phyloP scores from a whole-genome alignment of 2,888 invertebrate genomes.

The Nemurella pictetii region DNA sequence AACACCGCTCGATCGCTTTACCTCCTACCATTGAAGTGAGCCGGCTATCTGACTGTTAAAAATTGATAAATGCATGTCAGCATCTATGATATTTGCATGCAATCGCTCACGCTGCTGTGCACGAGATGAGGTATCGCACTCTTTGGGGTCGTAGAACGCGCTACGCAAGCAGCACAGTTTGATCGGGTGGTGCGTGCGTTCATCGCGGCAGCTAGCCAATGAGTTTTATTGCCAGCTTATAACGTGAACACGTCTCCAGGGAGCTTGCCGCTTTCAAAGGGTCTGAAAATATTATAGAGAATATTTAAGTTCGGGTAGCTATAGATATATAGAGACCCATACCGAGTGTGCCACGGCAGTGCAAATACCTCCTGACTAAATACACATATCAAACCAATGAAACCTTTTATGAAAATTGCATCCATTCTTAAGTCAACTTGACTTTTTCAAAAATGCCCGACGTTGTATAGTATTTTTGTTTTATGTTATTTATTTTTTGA shows the following conservation, averaged over 20 bases:
- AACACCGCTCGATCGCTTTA: background rate
- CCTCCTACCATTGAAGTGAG: background rate
- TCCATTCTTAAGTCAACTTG: constrained; percentile 42
- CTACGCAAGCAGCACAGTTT: background rate
- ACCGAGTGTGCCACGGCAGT: background rate
- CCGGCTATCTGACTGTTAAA: no score
- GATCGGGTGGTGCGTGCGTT: background rate
- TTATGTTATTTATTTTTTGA: constrained; percentile 4
- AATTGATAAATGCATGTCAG: background rate
- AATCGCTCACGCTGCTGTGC: background rate
- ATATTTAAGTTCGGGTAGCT: constrained; percentile 25
- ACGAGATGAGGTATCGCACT: background rate
- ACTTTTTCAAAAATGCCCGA: constrained; percentile 29
- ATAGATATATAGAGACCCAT: no score
- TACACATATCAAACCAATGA: constrained; percentile 24
- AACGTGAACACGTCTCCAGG: background rate
- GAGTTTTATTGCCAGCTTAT: background rate
- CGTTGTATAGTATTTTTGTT: constrained; percentile 25
- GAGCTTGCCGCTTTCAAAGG: constrained; percentile 18
- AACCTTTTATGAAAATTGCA: constrained; percentile 44
- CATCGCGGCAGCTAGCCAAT: background rate
- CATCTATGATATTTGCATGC: background rate
- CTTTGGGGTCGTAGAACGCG: background rate
- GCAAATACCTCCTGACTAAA: constrained; percentile 8
- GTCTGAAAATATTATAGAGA: constrained; percentile 20